These are phyloP conservation scores for Pholis gunnellus DNA, from an alignment of 2,113 vertebrate species.

Conservation along the genomic window DNA sequence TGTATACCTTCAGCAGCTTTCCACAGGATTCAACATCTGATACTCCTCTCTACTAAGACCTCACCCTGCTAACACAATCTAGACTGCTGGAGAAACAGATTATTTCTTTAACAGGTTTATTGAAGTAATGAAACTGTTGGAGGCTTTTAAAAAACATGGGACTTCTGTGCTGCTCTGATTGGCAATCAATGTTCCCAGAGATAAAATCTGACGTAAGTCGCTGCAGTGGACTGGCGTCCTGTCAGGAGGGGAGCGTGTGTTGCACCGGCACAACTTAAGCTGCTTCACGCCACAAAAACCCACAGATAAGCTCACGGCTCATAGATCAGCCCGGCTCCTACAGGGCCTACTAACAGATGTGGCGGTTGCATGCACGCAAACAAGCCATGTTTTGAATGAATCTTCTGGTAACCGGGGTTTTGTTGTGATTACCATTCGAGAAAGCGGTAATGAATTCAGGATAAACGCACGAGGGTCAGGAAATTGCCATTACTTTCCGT, in stretches of 20 bases:
- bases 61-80: not conserved
- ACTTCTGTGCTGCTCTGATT: conserved; percentile 3
- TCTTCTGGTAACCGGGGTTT: not conserved
- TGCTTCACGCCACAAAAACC: conserved; percentile 36
- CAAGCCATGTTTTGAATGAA: not conserved
- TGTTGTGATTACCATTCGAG: not conserved
- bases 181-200: conserved; percentile 45
- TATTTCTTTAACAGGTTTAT: conserved; percentile 1
- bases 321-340: conserved; percentile 2
- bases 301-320: conserved; percentile 43
- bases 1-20: not conserved
- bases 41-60: not conserved
- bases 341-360: not conserved
- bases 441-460: not conserved
- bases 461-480: conserved; percentile 23
- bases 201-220: conserved; percentile 51
- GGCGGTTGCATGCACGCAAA: not conserved
- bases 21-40: not conserved
- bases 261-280: conserved; percentile 40
- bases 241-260: conserved; percentile 23
- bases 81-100: not conserved
- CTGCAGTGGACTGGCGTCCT: conserved; percentile 34
- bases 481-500: not conserved
- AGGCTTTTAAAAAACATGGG: conserved; percentile 23
- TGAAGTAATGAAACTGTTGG: conserved; percentile 22